Base-by-base conservation (phyloP, 2,888 invertebrate species). In the Carterocephalus palaemon region DNA sequence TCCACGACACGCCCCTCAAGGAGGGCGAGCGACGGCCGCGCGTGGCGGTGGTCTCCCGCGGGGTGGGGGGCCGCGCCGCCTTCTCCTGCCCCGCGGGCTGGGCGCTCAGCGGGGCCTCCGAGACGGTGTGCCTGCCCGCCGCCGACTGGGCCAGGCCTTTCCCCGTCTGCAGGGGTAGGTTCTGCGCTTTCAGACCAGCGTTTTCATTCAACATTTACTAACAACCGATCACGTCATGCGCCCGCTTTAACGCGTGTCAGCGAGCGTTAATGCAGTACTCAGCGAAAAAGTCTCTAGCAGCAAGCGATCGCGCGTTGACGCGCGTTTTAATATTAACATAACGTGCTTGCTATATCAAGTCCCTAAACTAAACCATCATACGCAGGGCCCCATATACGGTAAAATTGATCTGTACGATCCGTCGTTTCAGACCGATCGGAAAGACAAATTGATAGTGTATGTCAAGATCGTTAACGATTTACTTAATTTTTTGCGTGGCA, bases 81-180 rank as follows among this genome's bases (percentile, higher is more conserved):
- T 95, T 95, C 88, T 92, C 91, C 32, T 95, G 95, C 66, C 88
- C 92, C 1, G 88, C 92, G 7, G 94, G 95, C 9, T 94, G 90
- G 84, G 93, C 93, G 24, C 87, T 95, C 37, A 87, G 91, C 16
- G 95, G 95, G 0, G 89, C 92, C 0, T 77, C 90, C 0, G 93
- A 94, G 77, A 92, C 93, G 0, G 90, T 93, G 37, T 95, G 95
- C 63, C 85, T 93, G 61, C 90, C 92, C 0, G 91, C 90, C 34
- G 95, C 94, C 0, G 93, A 93, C 67, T 95, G 95, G 95, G 92
- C 93, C 0, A 85, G 88, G 28, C 92, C 93, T 0, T 91, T 92
- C 60, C 94, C 95, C 6, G 88, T 90, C 6, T 95, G 95, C 62
- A 88, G 90, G 86, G 92, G 92, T 92, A 62, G 57, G 75, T 70